These are phyloP conservation scores for Parasteatoda lunata DNA, from an alignment of 2,888 invertebrate species.

Conservation along the genomic window DNA sequence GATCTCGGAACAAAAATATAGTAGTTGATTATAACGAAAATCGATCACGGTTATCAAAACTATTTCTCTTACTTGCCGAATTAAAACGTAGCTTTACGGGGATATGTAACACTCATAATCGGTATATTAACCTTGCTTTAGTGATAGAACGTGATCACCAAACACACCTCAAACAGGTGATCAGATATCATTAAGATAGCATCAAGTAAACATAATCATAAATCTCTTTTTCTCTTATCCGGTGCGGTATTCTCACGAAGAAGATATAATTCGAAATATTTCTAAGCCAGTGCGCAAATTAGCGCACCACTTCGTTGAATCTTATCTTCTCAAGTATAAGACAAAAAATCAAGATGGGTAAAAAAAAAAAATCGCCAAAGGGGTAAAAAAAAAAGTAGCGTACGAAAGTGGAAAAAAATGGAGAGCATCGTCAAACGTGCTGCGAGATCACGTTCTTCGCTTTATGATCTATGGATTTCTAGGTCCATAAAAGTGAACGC, in stretches of 20 bases:
- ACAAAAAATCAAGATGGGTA: slow-evolving; percentile 3
- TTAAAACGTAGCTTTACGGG: neutral
- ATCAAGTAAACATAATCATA: slow-evolving; percentile 18
- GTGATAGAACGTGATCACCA: neutral
- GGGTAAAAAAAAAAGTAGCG: neutral
- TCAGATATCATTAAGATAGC: slow-evolving; percentile 18
- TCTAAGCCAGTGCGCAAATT: slow-evolving; percentile 11
- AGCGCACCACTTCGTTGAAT: neutral
- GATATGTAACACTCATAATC: neutral
- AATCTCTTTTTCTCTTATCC: slow-evolving; percentile 4
- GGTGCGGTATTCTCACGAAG: neutral
- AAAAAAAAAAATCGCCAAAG: slow-evolving; percentile 15
- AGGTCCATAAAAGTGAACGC: slow-evolving; percentile 52
- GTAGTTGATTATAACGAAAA: neutral
- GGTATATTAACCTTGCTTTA: slow-evolving; percentile 3
- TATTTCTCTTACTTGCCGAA: neutral
- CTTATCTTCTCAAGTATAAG: neutral
- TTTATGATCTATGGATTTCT: slow-evolving; percentile 63
- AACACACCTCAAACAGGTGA: slow-evolving; percentile 26
- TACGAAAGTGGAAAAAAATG: neutral
- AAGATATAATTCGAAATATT: neutral
- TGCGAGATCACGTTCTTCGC: slow-evolving; percentile 43
- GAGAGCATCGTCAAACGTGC: slow-evolving; percentile 37
- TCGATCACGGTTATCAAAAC: neutral
- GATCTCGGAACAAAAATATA: neutral